These are phyloP conservation scores for Manis pentadactyla DNA, from an alignment of 2,797 vertebrate species.

Conservation along the genomic window DNA sequence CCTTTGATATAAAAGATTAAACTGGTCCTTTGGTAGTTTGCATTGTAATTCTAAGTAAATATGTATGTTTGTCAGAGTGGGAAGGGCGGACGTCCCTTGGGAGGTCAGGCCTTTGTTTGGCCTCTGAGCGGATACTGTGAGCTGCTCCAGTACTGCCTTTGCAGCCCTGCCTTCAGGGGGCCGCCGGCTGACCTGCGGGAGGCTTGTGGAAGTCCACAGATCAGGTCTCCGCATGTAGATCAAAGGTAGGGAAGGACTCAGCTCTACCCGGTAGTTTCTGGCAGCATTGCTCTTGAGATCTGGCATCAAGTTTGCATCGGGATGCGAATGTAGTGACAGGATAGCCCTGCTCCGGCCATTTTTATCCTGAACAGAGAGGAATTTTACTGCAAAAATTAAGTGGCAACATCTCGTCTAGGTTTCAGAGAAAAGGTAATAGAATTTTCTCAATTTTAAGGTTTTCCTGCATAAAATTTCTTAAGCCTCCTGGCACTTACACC, in stretches of 20 bases:
- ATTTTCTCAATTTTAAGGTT: background rate
- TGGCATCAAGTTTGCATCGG: background rate
- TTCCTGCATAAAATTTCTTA: background rate
- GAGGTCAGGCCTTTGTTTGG: slow-evolving; percentile 75
- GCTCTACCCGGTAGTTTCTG: background rate
- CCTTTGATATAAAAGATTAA: background rate
- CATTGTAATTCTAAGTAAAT: slow-evolving; percentile 72
- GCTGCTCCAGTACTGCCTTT: slow-evolving; percentile 71
- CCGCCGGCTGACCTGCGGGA: slow-evolving; percentile 67
- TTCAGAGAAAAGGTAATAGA: background rate
- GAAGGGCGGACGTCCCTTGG: slow-evolving; percentile 62
- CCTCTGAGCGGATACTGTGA: slow-evolving; percentile 82
- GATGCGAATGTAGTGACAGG: background rate
- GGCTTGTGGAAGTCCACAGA: background rate
- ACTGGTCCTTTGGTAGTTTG: background rate
- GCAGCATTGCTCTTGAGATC: background rate
- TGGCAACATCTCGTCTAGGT: background rate
- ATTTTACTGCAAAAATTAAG: background rate
- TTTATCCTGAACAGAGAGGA: background rate
- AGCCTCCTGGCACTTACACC: background rate
- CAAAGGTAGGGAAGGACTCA: background rate
- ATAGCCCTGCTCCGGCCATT: background rate
- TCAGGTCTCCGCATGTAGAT: slow-evolving; percentile 60
- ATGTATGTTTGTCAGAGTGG: slow-evolving; percentile 73
- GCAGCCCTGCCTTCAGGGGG: slow-evolving; percentile 62